A percentile compares a stretch with the other conserved stretches of the same genome.
Evolutionary conservation across 2,113 vertebrate genomes (phyloP).

Genomic region (Cercopithecus mona): DNA sequence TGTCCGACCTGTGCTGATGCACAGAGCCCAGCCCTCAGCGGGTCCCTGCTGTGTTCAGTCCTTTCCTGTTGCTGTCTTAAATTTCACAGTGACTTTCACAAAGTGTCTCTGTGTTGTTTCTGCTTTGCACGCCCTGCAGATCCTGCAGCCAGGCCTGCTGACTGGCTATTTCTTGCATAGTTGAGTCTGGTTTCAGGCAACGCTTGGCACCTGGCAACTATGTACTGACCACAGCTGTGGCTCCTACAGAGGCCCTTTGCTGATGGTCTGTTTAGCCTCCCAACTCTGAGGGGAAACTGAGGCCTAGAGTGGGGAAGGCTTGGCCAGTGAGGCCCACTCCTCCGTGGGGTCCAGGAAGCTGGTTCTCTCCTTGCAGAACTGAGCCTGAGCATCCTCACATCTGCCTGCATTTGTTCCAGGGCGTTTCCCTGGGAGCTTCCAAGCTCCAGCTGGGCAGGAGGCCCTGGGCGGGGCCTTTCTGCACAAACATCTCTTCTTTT

Average conservation of each 20-base stretch:
- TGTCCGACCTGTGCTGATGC: neutral
- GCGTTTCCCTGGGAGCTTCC: neutral
- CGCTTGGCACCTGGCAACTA: neutral
- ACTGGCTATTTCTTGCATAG: neutral
- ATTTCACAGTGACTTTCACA: neutral
- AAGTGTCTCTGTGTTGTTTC: too few species aligned
- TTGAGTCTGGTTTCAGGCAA: neutral
- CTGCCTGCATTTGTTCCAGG: too few species aligned
- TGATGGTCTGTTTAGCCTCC: neutral
- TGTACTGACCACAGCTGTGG: too few species aligned
- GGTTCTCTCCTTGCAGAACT: neutral
- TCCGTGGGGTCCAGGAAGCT: rapidly evolving
- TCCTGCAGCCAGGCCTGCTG: neutral
- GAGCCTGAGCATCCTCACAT: neutral
- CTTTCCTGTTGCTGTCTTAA: neutral
- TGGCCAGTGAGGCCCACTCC: neutral
- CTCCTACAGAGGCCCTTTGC: too few species aligned
- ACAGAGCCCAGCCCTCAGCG: rapidly evolving
- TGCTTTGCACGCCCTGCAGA: neutral
- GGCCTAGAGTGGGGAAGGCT: neutral
- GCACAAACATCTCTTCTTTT: neutral
- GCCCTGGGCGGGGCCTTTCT: neutral
- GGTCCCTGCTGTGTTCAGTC: neutral
- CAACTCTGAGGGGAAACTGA: neutral
- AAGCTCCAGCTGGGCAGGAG: neutral